Evolutionary conservation across 2,797 vertebrate genomes (phyloP).

Genomic region (Enteromius unitaeniatus): DNA sequence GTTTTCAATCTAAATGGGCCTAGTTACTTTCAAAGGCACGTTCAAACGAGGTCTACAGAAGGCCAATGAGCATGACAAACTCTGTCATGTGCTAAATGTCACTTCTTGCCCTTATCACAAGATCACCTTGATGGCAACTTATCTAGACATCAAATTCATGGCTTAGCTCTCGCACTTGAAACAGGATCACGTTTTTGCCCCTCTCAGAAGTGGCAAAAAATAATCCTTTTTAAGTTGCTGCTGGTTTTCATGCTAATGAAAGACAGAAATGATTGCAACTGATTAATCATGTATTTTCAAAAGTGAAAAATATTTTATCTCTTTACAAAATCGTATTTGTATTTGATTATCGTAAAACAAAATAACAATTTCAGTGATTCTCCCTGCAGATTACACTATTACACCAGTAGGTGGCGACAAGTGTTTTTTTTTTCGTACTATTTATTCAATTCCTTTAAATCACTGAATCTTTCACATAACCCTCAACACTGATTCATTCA

Average conservation of each 20-base stretch:
- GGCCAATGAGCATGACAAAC: constrained; percentile 31
- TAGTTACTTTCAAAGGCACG: constrained; percentile 26
- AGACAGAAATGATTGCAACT: background rate
- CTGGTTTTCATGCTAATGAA: background rate
- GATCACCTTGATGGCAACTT: constrained; percentile 33
- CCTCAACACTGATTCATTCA: background rate
- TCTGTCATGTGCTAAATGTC: constrained; percentile 47
- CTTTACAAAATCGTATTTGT: too few relatives aligned
- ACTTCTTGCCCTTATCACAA: constrained; percentile 42
- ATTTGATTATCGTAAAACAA: background rate
- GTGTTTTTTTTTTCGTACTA: too few relatives aligned
- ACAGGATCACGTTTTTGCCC: background rate
- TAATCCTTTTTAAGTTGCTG: background rate
- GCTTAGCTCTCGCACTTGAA: constrained; percentile 31
- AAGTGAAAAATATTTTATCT: background rate
- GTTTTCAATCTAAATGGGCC: constrained; percentile 22
- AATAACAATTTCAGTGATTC: background rate
- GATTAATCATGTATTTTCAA: background rate
- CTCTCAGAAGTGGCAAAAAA: constrained; percentile 23
- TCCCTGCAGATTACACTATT: background rate
- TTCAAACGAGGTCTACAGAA: constrained; percentile 37
- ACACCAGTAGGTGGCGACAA: background rate
- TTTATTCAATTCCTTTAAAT: background rate
- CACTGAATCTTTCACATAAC: background rate
- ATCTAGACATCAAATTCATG: constrained; percentile 39